phyloP scores from a whole-genome alignment of 2,797 vertebrate genomes.

The Bryconaethiops microstoma region DNA sequence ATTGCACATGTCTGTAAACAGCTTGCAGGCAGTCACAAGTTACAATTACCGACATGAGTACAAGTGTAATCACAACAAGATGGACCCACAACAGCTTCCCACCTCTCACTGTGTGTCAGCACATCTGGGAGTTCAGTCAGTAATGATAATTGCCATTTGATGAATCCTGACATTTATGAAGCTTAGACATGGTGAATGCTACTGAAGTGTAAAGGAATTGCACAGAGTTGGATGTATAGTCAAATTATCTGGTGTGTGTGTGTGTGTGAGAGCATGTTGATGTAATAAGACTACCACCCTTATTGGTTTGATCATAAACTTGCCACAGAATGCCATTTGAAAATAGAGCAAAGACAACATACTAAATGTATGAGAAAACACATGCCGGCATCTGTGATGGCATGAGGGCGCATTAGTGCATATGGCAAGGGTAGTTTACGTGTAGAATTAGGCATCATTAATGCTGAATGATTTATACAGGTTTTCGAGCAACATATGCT shows the following conservation, averaged over 20 bases:
- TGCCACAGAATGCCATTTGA: too few species aligned
- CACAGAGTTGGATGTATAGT: constrained; percentile 34
- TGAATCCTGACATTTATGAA: constrained; percentile 38
- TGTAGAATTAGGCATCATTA: too few species aligned
- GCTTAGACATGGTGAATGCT: constrained; percentile 1
- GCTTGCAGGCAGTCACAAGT: constrained; percentile 54
- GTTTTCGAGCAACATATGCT: too few species aligned
- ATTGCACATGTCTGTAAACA: constrained; percentile 57
- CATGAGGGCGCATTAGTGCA: too few species aligned
- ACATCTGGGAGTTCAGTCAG: constrained; percentile 48
- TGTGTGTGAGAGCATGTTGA: too few species aligned
- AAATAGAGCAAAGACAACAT: too few species aligned
- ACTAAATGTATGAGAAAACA: too few species aligned
- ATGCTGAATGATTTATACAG: too few species aligned
- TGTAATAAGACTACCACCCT: too few species aligned
- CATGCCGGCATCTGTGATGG: too few species aligned
- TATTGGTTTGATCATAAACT: too few species aligned
- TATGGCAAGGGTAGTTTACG: too few species aligned
- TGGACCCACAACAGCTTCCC: constrained; percentile 53
- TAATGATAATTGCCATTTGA: constrained; percentile 29
- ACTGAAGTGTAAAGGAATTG: constrained; percentile 14
- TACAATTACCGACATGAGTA: constrained; percentile 52
- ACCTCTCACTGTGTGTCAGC: constrained; percentile 45
- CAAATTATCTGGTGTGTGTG: constrained; percentile 28
- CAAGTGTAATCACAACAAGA: constrained; percentile 56